These are phyloP conservation scores for Pantherophis alleghaniensis DNA, from an alignment of 2,797 vertebrate species.

Conservation along the genomic window DNA sequence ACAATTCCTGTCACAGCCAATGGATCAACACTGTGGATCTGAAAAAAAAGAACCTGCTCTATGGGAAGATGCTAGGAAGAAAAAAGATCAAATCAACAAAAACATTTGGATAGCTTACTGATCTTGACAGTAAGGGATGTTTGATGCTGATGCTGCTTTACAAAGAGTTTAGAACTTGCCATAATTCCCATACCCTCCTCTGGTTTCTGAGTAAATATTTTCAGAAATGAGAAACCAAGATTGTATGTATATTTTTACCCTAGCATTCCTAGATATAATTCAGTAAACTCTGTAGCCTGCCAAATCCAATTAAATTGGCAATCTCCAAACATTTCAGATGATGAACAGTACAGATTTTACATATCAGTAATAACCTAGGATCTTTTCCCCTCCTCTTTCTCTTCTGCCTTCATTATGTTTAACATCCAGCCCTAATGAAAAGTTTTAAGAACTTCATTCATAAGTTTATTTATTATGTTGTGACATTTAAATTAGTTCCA, in stretches of 20 bases:
- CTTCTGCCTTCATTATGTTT: background rate
- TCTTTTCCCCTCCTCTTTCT: background rate
- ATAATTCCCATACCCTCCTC: background rate
- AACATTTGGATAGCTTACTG: background rate
- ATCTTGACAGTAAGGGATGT: background rate
- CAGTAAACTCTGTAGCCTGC: background rate
- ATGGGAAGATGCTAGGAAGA: background rate
- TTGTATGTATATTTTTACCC: background rate
- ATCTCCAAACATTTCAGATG: background rate
- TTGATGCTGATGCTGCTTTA: background rate
- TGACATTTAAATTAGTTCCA: background rate
- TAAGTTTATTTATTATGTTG: background rate
- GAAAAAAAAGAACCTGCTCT: background rate
- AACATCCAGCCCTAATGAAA: background rate
- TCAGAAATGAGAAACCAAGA: background rate
- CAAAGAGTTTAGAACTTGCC: background rate
- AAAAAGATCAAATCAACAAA: background rate
- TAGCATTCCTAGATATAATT: background rate
- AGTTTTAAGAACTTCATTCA: background rate
- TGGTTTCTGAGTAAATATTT: background rate
- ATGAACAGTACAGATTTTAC: background rate
- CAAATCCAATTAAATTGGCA: background rate
- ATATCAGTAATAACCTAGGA: background rate
- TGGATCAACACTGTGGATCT: background rate
- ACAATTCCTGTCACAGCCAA: background rate